Percentiles rank a stretch among this genome's conserved stretches.
These are phyloP conservation scores for Drosophila nr. perissopoda DNA, from an alignment of 2,888 invertebrate species.

Conservation along the genomic window DNA sequence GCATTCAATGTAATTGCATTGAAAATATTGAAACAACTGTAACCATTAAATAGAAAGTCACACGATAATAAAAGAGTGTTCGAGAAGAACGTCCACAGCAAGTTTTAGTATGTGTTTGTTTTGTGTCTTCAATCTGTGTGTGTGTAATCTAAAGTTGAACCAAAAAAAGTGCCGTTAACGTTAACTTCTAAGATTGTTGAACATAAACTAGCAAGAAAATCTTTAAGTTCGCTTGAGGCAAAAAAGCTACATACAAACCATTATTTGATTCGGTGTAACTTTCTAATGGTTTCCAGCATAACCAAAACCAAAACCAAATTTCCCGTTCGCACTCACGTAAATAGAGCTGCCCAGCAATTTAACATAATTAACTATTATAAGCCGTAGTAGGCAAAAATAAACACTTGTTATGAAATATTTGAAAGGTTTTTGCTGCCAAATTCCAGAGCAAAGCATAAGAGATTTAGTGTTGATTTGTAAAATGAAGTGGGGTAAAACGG, in stretches of 20 bases:
- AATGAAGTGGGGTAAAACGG: conserved; percentile 12
- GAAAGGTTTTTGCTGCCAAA: conserved; percentile 18
- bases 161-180: conserved; percentile 31
- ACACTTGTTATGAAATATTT: conserved; percentile 24
- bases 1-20: conserved; percentile 1
- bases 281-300: conserved; percentile 45
- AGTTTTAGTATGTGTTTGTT: neutral
- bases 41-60: conserved; percentile 31
- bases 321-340: conserved; percentile 4
- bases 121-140: neutral
- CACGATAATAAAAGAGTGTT: conserved; percentile 15
- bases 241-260: conserved; percentile 9
- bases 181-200: conserved; percentile 12
- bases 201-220: neutral
- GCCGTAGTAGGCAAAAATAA: conserved; percentile 22
- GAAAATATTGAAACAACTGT: neutral
- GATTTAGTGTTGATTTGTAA: conserved; percentile 1
- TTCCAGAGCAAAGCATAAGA: conserved; percentile 1
- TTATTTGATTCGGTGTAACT: conserved; percentile 42
- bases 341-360: conserved; percentile 22
- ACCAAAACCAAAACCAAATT: conserved; percentile 20
- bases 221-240: neutral
- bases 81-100: conserved; percentile 8
- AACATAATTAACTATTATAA: conserved; percentile 44
- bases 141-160: conserved; percentile 17